phyloP scores from a whole-genome alignment of 2,113 vertebrate genomes.

The Regulus satrapa region DNA sequence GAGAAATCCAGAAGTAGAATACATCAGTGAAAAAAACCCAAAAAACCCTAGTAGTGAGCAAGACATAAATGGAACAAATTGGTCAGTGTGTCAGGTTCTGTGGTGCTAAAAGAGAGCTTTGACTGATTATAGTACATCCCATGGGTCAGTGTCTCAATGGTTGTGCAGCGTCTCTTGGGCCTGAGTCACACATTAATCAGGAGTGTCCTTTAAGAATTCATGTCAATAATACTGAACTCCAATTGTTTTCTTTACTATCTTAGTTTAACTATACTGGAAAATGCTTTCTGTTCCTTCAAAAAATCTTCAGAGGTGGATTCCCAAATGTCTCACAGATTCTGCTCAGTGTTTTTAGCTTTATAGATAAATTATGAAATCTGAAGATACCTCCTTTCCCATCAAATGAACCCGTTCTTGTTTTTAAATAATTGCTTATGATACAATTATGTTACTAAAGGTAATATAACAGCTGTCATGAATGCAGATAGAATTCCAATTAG shows the following conservation, averaged over 20 bases:
- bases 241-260: background rate
- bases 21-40: accelerated
- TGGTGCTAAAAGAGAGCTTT: background rate
- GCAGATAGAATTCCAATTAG: background rate
- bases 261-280: background rate
- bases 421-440: background rate
- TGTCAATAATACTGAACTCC: background rate
- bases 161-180: background rate
- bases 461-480: background rate
- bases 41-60: background rate
- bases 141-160: background rate
- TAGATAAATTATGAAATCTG: background rate
- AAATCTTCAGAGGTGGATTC: background rate
- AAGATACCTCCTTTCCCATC: background rate
- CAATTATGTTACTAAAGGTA: background rate
- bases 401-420: background rate
- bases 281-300: background rate
- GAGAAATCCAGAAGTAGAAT: background rate
- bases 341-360: background rate
- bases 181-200: background rate
- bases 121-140: background rate
- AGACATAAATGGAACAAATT: background rate
- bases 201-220: background rate
- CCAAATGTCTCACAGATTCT: background rate
- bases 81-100: background rate